phyloP scores from a whole-genome alignment of 2,888 invertebrate species.

The Tortricodes alternella region DNA sequence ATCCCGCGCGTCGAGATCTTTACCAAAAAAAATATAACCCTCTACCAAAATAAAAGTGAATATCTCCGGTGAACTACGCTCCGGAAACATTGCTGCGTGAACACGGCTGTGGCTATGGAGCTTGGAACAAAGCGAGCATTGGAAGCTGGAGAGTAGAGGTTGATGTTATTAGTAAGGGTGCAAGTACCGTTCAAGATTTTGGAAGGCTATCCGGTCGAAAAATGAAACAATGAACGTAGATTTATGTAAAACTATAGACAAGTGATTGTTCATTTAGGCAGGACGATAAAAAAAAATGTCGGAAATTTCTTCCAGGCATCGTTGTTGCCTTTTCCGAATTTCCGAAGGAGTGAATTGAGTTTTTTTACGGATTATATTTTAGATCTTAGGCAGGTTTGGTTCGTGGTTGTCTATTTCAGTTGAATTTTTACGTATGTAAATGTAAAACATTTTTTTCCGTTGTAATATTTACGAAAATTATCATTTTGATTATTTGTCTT shows the following conservation, averaged over 20 bases:
- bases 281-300: background rate
- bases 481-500: no score
- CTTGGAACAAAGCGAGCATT: background rate
- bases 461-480: no score
- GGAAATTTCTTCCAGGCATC: no score
- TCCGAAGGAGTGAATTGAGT: no score
- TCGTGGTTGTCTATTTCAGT: no score
- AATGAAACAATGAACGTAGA: conserved; percentile 27
- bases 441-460: no score
- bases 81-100: conserved; percentile 27
- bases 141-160: background rate
- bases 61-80: background rate
- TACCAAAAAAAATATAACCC: conserved; percentile 11
- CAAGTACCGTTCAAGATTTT: background rate
- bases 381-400: no score
- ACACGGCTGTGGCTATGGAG: background rate
- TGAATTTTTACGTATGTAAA: no score
- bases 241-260: conserved; percentile 1
- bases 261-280: background rate
- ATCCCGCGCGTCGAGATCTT: background rate
- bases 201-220: conserved; percentile 17
- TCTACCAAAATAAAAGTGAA: background rate
- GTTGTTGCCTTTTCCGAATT: no score
- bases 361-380: no score
- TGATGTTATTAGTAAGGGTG: background rate